Evolutionary conservation across 2,888 invertebrate species (phyloP), one percentile per base, ranked within the genome.

Genomic region (Diploptera punctata): DNA sequence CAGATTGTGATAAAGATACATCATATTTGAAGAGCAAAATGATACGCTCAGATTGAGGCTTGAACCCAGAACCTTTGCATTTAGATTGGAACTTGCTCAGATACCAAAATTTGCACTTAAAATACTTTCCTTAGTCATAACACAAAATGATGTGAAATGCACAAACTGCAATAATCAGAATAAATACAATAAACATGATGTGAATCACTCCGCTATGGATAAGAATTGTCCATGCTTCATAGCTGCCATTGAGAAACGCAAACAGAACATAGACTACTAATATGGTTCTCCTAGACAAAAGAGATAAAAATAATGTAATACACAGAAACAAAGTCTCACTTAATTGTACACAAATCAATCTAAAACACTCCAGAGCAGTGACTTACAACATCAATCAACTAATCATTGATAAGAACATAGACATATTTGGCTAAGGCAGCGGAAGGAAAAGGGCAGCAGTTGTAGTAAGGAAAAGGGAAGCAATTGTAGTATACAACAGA

Each of bases 171-270:
- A n/a, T 4, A 49, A 49, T 49, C 16, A n/a, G 49, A 49, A 49
- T 16, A 49, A 49, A 49, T 49, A 49, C 49, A 49, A 49, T 49
- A 49, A 4, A 19, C 4, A 49, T 3, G 19, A 49, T 19, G 9
- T 10, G 9, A 49, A 49, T 5, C 49, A 49, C 16, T 49, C 49
- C 16, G 49, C 49, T n/a, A 49, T 49, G 49, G 49, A 49, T 49
- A 49, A 4, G n/a, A 16, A 18, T 49, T 49, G 49, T 19, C 49
- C 49, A 49, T 10, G n/a, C 5, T 49, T 49, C 4, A 49, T 49
- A 4, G 49, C 49, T 49, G 49, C 49, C 49, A 49, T 49, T 49
- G 49, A 49, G 49, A 49, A 49, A 49, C 19, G 49, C 49, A 49
- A 49, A n/a, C 49, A 49, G 49, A 49, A 49, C 49, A 49, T 33